Base-by-base conservation (phyloP, 2,113 vertebrate species). In the Ardeotis arabs region DNA sequence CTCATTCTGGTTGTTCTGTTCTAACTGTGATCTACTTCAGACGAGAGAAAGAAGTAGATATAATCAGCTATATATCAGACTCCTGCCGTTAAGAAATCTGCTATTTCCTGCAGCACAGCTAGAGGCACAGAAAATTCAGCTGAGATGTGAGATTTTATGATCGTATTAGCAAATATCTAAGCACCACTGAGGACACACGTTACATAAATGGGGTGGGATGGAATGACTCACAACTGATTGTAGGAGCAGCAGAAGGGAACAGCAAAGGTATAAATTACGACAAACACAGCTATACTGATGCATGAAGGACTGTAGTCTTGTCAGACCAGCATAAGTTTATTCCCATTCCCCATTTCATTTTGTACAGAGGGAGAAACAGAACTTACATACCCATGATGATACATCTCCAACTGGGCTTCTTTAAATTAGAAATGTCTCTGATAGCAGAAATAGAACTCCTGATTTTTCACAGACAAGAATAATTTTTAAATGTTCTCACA, bases 1-100 rank as follows among this genome's bases (percentile, higher is more conserved):
- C 29, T 90, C 55, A 28, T 73, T 82, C 70, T 66, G 49, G 7
- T 72, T 69, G 41, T 63, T 91, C 53, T 64, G 47, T 93, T 73
- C 52, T 84, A 74, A 58, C 35, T 35, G 23, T 39, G 22, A 84
- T 70, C 60, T 80, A 16, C 55, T 81, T 87, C 50, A 94, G 81
- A 78, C n/a, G 1, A 74, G 45, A 73, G 59, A 84, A 77, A 80
- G 49, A 64, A 72, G 47, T 68, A 77, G 83, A 58, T 78, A 75
- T 29, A 50, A 83, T 68, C 75, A 92, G 72, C 67, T 52, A 19
- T 29, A 47, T 33, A 53, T 12, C 50, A 28, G 44, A 74, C 58
- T 77, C 76, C 72, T 58, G 87, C 59, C 86, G 63, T 44, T 81
- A 53, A 81, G 72, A 91, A 91, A 91, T 63, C 69, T 95, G 80